Percentiles rank a stretch among this genome's conserved stretches.
phyloP scores from a whole-genome alignment of 2,888 invertebrate species.

The Allygus modestus region DNA sequence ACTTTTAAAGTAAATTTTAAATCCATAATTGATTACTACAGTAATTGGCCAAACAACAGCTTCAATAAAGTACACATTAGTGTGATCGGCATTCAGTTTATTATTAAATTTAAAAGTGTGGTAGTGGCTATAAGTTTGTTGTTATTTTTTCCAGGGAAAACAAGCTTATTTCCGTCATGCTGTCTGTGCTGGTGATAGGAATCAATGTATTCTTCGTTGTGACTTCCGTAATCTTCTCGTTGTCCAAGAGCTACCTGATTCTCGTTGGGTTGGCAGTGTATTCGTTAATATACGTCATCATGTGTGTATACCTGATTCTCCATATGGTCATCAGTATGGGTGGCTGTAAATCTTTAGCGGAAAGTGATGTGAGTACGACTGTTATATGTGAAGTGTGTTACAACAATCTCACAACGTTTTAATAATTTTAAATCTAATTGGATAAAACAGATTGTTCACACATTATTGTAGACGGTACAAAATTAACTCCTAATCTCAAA shows the following conservation, averaged over 20 bases:
- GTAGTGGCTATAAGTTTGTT: no score
- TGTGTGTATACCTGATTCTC: conserved; percentile 85
- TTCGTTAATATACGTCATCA: conserved; percentile 82
- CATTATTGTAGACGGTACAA: no score
- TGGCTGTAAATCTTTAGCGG: conserved; percentile 75
- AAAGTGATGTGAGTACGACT: conserved; percentile 74
- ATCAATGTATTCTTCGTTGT: conserved; percentile 89
- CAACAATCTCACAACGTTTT: no score
- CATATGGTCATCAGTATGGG: conserved; percentile 85
- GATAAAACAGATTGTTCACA: no score
- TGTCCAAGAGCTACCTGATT: conserved; percentile 73
- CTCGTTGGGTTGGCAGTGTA: conserved; percentile 76
- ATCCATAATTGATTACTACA: no score
- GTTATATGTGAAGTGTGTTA: neutral
- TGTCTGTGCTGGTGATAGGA: conserved; percentile 83
- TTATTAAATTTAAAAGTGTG: no score
- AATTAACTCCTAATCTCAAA: no score
- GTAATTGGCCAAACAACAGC: no score
- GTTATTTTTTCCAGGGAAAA: conserved; percentile 78
- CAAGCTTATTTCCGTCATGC: conserved; percentile 81
- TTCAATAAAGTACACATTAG: no score
- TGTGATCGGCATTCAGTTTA: no score
- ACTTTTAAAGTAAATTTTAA: no score
- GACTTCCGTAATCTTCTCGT: conserved; percentile 76
- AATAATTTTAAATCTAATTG: no score